These are phyloP conservation scores for Fistularia commersonii DNA, from an alignment of 2,797 vertebrate species.

Conservation along the genomic window DNA sequence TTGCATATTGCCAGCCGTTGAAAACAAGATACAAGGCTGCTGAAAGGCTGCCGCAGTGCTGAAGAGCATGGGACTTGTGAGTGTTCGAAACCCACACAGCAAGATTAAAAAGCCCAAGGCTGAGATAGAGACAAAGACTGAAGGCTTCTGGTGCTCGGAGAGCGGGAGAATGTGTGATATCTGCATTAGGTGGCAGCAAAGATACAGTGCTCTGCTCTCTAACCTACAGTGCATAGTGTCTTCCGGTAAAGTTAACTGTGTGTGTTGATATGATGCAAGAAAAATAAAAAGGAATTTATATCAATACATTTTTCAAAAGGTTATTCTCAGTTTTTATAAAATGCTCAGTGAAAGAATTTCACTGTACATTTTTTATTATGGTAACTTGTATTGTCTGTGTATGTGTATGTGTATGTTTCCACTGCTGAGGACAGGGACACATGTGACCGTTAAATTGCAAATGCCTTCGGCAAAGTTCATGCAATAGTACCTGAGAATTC, in stretches of 20 bases:
- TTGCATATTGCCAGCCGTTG: slow-evolving; percentile 43
- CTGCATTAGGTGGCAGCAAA: slow-evolving; percentile 86
- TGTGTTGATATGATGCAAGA: neutral
- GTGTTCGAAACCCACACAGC: slow-evolving; percentile 53
- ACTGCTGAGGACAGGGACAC: too few species aligned
- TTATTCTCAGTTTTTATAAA: too few species aligned
- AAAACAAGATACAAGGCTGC: slow-evolving; percentile 56
- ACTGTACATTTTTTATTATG: too few species aligned
- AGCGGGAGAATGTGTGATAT: slow-evolving; percentile 60
- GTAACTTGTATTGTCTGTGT: neutral
- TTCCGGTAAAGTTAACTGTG: neutral
- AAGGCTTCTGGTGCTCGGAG: slow-evolving; percentile 44
- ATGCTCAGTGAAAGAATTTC: too few species aligned
- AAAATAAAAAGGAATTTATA: too few species aligned
- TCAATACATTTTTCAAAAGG: too few species aligned
- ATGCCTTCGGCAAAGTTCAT: too few species aligned
- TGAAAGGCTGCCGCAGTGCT: slow-evolving; percentile 44
- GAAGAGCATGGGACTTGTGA: slow-evolving; percentile 41
- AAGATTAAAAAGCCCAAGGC: slow-evolving; percentile 54
- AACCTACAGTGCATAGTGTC: slow-evolving; percentile 11
- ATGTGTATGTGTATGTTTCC: slow-evolving; percentile 6
- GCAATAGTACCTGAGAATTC: too few species aligned
- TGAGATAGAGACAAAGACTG: slow-evolving; percentile 54
- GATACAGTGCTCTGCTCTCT: slow-evolving; percentile 68
- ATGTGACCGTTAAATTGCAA: too few species aligned